phyloP scores from a whole-genome alignment of 64 coral and sea anemone genomes.

The Stylophora pistillata region DNA sequence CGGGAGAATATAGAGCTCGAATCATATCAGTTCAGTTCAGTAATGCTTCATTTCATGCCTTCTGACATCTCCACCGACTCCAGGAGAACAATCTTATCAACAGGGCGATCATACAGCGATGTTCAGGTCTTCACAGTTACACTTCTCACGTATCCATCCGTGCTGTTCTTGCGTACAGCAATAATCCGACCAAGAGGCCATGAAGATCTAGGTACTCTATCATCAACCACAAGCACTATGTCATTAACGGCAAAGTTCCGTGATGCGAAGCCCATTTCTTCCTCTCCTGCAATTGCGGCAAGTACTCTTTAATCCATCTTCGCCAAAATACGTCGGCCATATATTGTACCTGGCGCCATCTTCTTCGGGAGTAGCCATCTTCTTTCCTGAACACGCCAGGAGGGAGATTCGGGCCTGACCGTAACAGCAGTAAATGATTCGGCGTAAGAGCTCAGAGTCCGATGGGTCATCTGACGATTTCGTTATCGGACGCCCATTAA shows the following conservation, averaged over 20 bases:
- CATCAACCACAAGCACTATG: conserved; percentile 28
- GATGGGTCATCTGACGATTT: conserved; percentile 32
- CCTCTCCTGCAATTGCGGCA: conserved; percentile 3
- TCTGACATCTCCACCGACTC: no score
- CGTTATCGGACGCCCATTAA: conserved; percentile 42
- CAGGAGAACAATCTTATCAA: conserved; percentile 24
- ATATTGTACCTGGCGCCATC: conserved; percentile 35
- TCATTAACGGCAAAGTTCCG: conserved; percentile 40
- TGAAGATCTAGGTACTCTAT: conserved; percentile 9
- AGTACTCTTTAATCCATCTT: no score
- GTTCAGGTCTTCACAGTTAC: conserved; percentile 29
- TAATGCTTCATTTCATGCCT: not conserved
- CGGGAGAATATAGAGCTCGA: not conserved
- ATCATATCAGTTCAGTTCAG: conserved; percentile 8
- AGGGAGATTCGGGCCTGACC: not conserved
- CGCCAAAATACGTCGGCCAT: conserved; percentile 27
- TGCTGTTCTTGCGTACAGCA: no score
- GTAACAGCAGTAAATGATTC: conserved; percentile 24
- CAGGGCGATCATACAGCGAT: not conserved
- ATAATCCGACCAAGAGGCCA: conserved; percentile 38
- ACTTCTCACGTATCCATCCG: no score
- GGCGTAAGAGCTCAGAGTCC: conserved; percentile 14
- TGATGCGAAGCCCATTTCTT: conserved; percentile 1
- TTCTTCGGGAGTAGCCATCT: not conserved
- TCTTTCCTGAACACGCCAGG: conserved; percentile 16